Evolutionary conservation across 2,113 vertebrate genomes (phyloP).

Genomic region (Pterocles burchelli): DNA sequence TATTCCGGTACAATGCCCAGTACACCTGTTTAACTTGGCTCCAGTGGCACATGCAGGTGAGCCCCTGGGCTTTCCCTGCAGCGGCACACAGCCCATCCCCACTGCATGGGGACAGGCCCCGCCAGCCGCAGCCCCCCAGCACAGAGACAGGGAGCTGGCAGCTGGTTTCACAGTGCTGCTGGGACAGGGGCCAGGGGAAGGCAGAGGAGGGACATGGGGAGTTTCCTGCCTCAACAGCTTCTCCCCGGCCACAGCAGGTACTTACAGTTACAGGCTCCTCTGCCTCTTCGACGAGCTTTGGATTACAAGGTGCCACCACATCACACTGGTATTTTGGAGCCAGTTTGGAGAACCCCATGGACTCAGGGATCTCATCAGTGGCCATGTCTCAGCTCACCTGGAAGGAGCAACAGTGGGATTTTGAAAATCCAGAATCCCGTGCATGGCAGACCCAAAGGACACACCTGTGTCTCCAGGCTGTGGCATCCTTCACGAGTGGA

Average conservation of each 20-base stretch:
- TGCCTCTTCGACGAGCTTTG: conserved; percentile 60
- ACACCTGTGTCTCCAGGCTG: not conserved
- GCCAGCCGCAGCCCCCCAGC: not conserved
- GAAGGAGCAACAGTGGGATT: not conserved
- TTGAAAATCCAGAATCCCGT: not conserved
- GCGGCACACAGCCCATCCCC: not conserved
- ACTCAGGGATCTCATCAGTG: not conserved
- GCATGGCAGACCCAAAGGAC: not conserved
- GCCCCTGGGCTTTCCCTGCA: not conserved
- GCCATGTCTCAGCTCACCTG: conserved; percentile 68
- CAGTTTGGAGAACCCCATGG: conserved; percentile 9
- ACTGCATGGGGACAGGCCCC: accelerated
- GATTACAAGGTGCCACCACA: conserved; percentile 4
- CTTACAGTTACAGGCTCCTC: conserved; percentile 61
- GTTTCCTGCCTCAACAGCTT: not conserved
- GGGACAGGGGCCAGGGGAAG: not conserved
- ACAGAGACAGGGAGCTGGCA: not conserved
- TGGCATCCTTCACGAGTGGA: not conserved
- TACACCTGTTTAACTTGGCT: not conserved
- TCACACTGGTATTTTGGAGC: conserved; percentile 59
- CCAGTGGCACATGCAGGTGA: not conserved
- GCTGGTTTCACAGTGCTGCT: not conserved
- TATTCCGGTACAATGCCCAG: not conserved
- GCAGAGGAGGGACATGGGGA: not conserved
- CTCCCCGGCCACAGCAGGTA: not conserved